Percentiles rank a stretch among this genome's conserved stretches.
Conservation (phyloP, 2,113 vertebrate species). For the Lepus europaeus region DNA sequence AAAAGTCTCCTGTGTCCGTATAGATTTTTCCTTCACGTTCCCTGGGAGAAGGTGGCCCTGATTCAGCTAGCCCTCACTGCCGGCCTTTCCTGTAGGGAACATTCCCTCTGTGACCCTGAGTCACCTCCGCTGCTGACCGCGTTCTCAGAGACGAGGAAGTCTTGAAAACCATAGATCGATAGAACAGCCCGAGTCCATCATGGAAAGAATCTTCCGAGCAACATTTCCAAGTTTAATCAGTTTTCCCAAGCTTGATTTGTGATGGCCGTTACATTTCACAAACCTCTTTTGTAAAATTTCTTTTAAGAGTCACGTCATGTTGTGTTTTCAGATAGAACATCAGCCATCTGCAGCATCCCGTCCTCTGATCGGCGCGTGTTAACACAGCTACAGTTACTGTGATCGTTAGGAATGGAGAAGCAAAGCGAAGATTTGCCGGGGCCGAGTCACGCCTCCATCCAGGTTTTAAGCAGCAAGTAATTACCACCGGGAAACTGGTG, state of each 20-base stretch:
- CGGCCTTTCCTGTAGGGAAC: neutral
- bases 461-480: neutral
- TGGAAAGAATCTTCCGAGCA: neutral
- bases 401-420: neutral
- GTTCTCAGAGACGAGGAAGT: neutral
- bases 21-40: neutral
- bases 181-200: neutral
- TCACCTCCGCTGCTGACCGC: neutral
- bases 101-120: neutral
- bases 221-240: neutral
- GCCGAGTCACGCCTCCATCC: no score
- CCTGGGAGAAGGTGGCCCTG: neutral
- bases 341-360: neutral
- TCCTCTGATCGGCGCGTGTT: constrained; percentile 18
- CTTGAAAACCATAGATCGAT: neutral
- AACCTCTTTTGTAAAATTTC: neutral
- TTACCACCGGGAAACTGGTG: neutral
- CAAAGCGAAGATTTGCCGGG: neutral
- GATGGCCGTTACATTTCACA: neutral
- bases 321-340: constrained; percentile 56
- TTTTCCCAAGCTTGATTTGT: neutral
- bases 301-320: neutral
- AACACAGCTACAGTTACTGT: constrained; percentile 38
- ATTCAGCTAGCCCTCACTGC: neutral
- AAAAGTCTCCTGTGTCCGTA: constrained; percentile 19